These are phyloP conservation scores for Drosophila cyrtoloma DNA, from an alignment of 2,888 invertebrate genomes.

Conservation along the genomic window DNA sequence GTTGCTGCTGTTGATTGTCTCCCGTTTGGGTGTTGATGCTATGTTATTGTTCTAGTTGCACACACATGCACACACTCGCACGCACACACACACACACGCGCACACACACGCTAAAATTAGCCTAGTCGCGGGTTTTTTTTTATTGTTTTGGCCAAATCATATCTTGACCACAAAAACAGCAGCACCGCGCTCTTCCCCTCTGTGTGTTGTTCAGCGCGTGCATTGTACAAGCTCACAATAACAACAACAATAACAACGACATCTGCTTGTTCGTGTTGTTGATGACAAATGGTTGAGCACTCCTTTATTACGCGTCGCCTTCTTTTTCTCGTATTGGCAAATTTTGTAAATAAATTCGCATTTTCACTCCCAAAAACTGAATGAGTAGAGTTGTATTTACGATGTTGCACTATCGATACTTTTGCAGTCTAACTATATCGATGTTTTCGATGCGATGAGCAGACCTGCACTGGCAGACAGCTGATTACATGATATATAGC, in stretches of 20 bases:
- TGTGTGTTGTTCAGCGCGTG: constrained; percentile 38
- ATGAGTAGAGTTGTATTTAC: constrained; percentile 45
- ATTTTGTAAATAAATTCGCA: constrained; percentile 68
- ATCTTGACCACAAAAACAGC: constrained; percentile 69
- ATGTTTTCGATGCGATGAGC: background rate
- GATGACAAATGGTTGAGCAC: constrained; percentile 33
- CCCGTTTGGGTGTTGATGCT: constrained; percentile 34
- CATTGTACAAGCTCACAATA: constrained; percentile 48
- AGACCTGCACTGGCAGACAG: background rate
- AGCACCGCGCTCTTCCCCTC: constrained; percentile 52
- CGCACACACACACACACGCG: background rate
- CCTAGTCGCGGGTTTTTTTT: constrained; percentile 58
- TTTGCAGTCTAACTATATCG: background rate
- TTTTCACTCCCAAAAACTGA: constrained; percentile 61
- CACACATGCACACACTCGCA: constrained; percentile 27
- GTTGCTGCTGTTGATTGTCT: constrained; percentile 28
- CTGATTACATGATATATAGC: background rate
- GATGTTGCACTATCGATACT: constrained; percentile 18
- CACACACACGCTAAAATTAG: constrained; percentile 54
- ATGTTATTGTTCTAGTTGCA: constrained; percentile 48
- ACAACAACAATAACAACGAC: constrained; percentile 20
- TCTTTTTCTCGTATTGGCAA: constrained; percentile 54
- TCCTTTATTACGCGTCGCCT: constrained; percentile 46
- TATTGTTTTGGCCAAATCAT: constrained; percentile 70
- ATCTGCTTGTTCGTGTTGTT: constrained; percentile 21